A percentile compares a stretch with the other conserved stretches of the same genome.
These are phyloP conservation scores for Drosophila mulleri DNA, from an alignment of 2,888 invertebrate species.

Conservation along the genomic window DNA sequence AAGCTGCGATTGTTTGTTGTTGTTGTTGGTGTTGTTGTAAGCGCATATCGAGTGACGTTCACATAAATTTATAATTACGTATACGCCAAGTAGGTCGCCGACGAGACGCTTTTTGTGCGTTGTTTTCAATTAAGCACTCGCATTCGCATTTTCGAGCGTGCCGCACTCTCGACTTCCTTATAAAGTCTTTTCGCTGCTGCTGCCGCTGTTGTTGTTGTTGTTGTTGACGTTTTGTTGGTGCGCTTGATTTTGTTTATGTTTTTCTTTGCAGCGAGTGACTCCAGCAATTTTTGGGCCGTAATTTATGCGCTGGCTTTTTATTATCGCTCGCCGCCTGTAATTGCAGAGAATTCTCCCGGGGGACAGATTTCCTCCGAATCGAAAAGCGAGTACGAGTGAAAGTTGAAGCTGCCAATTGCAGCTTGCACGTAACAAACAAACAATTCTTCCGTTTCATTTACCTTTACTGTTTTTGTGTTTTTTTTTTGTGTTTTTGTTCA, in stretches of 20 bases:
- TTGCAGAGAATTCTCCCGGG: constrained; percentile 63
- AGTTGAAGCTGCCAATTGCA: constrained; percentile 44
- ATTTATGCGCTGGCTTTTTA: constrained; percentile 67
- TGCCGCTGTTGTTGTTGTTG: constrained; percentile 11
- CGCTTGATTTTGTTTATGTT: constrained; percentile 25
- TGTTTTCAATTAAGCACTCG: constrained; percentile 65
- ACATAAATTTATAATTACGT: constrained; percentile 79
- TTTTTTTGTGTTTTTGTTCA: background rate
- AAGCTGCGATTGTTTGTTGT: constrained; percentile 41
- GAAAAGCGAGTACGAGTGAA: constrained; percentile 55
- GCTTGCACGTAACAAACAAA: constrained; percentile 16
- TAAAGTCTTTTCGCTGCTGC: constrained; percentile 44
- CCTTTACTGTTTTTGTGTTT: no score
- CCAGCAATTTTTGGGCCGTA: constrained; percentile 68
- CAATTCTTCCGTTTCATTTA: constrained; percentile 16
- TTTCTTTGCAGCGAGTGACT: constrained; percentile 15
- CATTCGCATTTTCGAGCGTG: constrained; percentile 59
- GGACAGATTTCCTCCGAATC: constrained; percentile 46
- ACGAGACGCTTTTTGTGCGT: constrained; percentile 33
- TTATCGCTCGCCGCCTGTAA: constrained; percentile 55
- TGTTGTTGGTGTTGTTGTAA: constrained; percentile 4
- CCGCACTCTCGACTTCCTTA: constrained; percentile 70
- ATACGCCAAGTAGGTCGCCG: constrained; percentile 76
- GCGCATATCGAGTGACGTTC: constrained; percentile 58
- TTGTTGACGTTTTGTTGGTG: background rate